These are phyloP conservation scores for Pica pica DNA, from an alignment of 2,113 vertebrate genomes.

Conservation along the genomic window DNA sequence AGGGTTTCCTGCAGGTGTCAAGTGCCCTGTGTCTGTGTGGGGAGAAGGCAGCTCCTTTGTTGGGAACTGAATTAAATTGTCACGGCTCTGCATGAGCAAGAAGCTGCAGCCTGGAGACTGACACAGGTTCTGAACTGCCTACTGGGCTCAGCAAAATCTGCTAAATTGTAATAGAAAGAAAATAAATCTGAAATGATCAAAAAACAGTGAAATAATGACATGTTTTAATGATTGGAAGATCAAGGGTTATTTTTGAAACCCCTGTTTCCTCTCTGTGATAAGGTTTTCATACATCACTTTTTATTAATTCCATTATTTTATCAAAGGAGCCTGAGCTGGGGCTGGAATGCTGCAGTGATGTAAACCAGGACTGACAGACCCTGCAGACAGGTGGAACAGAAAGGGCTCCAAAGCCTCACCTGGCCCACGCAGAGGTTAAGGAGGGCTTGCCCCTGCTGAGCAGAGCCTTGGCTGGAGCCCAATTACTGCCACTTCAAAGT, in stretches of 20 bases:
- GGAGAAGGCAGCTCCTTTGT: background rate
- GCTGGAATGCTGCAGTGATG: background rate
- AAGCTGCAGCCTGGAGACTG: background rate
- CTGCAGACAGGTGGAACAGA: background rate
- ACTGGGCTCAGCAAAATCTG: background rate
- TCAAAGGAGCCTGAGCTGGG: background rate
- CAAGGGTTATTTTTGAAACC: background rate
- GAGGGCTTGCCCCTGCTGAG: background rate
- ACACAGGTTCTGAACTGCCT: background rate
- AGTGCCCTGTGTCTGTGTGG: background rate
- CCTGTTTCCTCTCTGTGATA: background rate
- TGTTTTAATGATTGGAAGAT: background rate
- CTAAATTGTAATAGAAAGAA: background rate
- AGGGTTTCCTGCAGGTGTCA: background rate
- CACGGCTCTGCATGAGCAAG: background rate
- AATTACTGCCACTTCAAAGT: background rate
- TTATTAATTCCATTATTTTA: background rate
- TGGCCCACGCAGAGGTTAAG: background rate
- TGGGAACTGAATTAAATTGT: background rate
- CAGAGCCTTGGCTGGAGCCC: background rate
- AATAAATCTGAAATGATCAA: background rate
- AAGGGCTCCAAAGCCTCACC: background rate
- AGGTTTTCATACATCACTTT: background rate
- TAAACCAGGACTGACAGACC: background rate
- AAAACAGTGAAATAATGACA: fast-evolving